Evolutionary conservation across 2,113 vertebrate genomes (phyloP).

Genomic region (Oxyruncus cristatus): DNA sequence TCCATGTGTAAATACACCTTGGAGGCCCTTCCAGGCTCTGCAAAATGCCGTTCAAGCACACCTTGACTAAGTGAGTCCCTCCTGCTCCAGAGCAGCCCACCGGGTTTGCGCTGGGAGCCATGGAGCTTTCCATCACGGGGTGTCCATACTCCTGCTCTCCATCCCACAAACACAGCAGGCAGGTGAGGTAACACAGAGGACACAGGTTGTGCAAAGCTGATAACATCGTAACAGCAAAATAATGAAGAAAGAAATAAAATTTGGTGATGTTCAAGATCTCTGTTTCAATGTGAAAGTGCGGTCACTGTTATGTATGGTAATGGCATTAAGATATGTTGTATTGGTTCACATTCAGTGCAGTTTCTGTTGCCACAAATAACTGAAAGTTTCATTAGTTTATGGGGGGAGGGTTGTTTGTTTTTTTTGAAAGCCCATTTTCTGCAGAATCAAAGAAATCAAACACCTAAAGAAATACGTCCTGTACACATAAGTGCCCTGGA

Average conservation of each 20-base stretch:
- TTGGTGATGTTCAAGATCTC: neutral
- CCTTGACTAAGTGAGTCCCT: neutral
- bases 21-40: neutral
- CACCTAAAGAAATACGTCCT: neutral
- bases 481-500: neutral
- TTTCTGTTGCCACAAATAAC: neutral
- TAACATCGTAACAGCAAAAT: neutral
- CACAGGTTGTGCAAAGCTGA: neutral
- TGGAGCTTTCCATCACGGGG: fast-evolving
- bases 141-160: neutral
- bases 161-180: fast-evolving
- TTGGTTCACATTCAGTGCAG: neutral
- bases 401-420: too few relatives aligned
- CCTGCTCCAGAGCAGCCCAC: too few relatives aligned
- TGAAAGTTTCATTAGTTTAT: neutral
- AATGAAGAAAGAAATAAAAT: neutral
- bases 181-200: neutral
- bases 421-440: neutral
- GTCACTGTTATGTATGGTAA: neutral
- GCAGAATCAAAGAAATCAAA: neutral
- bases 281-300: fast-evolving
- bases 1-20: fast-evolving
- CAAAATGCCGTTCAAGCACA: neutral
- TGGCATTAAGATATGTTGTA: fast-evolving
- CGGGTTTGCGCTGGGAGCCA: neutral